phyloP scores from a whole-genome alignment of 2,888 invertebrate species.

The Pheosia gnoma region DNA sequence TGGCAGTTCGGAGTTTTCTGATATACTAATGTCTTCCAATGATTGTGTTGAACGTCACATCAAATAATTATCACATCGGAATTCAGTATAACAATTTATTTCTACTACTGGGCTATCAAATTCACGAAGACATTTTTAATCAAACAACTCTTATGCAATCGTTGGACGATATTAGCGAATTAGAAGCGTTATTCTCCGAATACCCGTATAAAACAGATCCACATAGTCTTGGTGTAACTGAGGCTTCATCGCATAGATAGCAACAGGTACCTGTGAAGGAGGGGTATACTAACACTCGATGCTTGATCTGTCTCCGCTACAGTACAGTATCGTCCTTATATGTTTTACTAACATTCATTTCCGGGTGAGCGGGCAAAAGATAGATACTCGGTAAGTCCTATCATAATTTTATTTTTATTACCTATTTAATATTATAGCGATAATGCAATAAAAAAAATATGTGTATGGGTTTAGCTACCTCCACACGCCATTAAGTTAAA shows the following conservation, averaged over 20 bases:
- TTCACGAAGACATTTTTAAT: no score
- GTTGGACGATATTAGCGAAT: not conserved
- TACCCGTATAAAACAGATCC: conserved; percentile 25
- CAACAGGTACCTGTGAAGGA: conserved; percentile 64
- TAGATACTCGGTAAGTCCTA: conserved; percentile 19
- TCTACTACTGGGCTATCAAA: no score
- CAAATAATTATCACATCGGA: not conserved
- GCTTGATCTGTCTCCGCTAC: conserved; percentile 47
- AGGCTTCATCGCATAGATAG: conserved; percentile 37
- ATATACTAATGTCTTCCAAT: not conserved
- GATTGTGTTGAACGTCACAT: not conserved
- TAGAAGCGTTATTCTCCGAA: not conserved
- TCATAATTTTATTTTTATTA: conserved; percentile 10
- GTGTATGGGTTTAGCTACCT: conserved; percentile 5
- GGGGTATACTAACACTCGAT: conserved; percentile 56
- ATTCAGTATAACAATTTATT: no score
- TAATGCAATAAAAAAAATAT: not conserved
- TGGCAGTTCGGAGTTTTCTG: not conserved
- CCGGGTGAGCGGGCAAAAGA: conserved; percentile 46
- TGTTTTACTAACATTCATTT: conserved; percentile 52
- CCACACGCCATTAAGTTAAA: conserved; percentile 19
- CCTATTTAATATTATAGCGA: no score
- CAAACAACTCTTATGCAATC: not conserved
- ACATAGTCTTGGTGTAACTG: conserved; percentile 21
- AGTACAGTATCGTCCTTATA: conserved; percentile 45